phyloP scores from a whole-genome alignment of 2,113 vertebrate genomes.

The Puffinus mauretanicus region DNA sequence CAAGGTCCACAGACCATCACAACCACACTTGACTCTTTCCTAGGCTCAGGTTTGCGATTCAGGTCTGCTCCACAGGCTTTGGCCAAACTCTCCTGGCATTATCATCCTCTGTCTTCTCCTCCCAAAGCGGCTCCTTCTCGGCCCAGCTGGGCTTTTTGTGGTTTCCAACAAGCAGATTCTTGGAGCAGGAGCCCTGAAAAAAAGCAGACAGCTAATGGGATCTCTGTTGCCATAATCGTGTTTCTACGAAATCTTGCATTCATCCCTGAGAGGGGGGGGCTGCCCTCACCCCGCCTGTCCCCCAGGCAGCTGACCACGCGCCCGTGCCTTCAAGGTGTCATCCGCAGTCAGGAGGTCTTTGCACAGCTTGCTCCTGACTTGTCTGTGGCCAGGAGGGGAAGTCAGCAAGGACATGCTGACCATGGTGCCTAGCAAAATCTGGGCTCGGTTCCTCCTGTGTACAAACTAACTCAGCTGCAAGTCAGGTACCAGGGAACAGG shows the following conservation, averaged over 20 bases:
- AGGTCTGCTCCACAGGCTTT: not conserved
- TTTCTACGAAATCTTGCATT: not conserved
- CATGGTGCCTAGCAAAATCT: not conserved
- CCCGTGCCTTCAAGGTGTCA: not conserved
- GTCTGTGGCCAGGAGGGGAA: not conserved
- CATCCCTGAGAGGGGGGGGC: not conserved
- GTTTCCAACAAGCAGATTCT: not conserved
- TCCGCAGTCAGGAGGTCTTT: not conserved
- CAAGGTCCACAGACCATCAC: not conserved
- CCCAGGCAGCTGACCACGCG: not conserved
- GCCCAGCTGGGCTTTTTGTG: not conserved
- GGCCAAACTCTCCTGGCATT: not conserved
- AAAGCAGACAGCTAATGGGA: not conserved
- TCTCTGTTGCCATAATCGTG: not conserved
- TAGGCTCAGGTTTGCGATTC: not conserved
- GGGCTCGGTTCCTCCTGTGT: accelerated
- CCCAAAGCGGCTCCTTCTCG: not conserved
- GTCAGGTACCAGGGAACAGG: not conserved
- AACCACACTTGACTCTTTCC: not conserved
- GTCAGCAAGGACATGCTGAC: not conserved
- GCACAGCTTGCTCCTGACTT: not conserved
- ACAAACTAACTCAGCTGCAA: not conserved
- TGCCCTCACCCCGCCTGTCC: not conserved
- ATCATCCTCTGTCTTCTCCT: not conserved
- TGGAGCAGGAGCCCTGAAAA: not conserved